Percentiles rank a stretch among this genome's conserved stretches.
phyloP scores from a whole-genome alignment of 2,113 vertebrate genomes.

The Ptilonorhynchus violaceus region DNA sequence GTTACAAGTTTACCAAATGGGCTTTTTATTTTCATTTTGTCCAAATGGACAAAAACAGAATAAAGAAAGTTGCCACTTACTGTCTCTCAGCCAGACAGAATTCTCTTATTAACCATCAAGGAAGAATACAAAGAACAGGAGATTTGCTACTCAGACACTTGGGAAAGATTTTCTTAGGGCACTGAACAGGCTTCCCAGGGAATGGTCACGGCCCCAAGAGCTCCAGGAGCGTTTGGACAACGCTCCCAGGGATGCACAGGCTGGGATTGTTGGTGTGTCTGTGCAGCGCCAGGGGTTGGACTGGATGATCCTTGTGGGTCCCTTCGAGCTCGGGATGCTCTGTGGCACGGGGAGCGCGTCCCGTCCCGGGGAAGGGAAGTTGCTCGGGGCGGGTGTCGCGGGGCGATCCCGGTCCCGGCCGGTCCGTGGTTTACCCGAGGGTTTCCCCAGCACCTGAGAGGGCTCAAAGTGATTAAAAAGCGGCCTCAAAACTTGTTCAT shows the following conservation, averaged over 20 bases:
- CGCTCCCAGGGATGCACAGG: fast-evolving
- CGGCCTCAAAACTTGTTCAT: background rate
- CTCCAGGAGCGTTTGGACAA: fast-evolving
- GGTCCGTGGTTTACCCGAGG: background rate
- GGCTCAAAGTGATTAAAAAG: fast-evolving
- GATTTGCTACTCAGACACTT: background rate
- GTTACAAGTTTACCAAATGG: background rate
- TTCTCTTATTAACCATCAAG: background rate
- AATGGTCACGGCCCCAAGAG: background rate
- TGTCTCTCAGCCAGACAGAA: background rate
- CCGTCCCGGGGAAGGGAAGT: no score
- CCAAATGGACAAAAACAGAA: background rate
- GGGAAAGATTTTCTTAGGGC: background rate
- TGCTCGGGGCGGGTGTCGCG: background rate
- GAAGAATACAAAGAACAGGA: background rate
- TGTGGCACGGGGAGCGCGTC: background rate
- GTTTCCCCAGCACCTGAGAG: background rate
- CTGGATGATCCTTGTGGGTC: background rate
- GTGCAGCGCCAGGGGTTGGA: background rate
- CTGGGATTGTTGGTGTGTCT: background rate
- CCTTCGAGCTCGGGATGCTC: background rate
- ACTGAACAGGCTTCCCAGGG: background rate
- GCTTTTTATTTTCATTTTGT: background rate
- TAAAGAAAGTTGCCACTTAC: background rate
- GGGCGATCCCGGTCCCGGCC: background rate